phyloP scores from a whole-genome alignment of 2,113 vertebrate genomes.

The Phocoena phocoena region DNA sequence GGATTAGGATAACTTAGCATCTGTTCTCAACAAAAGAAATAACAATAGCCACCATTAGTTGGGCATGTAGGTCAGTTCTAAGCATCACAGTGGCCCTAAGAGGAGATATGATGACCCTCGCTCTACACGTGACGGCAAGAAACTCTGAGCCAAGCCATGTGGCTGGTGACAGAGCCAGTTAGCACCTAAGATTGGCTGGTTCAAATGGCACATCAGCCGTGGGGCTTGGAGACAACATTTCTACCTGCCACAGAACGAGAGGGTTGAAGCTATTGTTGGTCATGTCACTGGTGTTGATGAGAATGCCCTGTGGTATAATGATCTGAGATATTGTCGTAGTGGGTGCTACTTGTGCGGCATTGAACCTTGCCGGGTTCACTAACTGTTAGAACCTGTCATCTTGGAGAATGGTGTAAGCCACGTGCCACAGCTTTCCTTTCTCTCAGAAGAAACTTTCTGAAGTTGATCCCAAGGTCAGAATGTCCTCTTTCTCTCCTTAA shows the following conservation, averaged over 20 bases:
- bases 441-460: neutral
- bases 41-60: neutral
- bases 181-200: neutral
- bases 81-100: neutral
- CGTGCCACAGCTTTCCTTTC: neutral
- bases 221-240: neutral
- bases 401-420: neutral
- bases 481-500: neutral
- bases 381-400: accelerated
- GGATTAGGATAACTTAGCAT: neutral
- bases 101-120: neutral
- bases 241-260: neutral
- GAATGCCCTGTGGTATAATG: neutral
- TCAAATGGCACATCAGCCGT: accelerated
- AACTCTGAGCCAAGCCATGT: neutral
- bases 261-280: neutral
- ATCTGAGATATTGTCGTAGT: accelerated
- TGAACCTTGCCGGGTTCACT: neutral
- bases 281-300: neutral
- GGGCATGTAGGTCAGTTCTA: neutral
- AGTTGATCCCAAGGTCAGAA: neutral
- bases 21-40: neutral
- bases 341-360: neutral
- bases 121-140: neutral
- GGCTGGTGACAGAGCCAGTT: neutral